These are phyloP conservation scores for Rhinoptilus africanus DNA, from an alignment of 2,113 vertebrate species.

Conservation along the genomic window DNA sequence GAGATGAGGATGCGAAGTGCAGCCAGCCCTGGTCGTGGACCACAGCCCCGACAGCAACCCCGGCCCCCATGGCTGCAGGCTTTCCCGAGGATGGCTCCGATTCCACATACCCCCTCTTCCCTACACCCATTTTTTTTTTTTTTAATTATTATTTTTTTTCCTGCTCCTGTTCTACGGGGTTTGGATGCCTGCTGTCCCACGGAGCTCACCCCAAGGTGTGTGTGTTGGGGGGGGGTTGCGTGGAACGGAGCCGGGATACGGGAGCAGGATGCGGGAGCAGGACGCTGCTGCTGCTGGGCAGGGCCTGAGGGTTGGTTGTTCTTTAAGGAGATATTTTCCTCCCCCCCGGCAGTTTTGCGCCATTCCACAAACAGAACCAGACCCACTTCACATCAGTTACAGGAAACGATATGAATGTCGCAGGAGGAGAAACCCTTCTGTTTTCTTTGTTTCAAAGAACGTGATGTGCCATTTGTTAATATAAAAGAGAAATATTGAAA, in stretches of 20 bases:
- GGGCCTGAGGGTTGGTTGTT: slow-evolving; percentile 65
- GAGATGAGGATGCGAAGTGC: neutral
- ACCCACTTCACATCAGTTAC: slow-evolving; percentile 79
- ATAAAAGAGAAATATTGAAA: slow-evolving; percentile 99
- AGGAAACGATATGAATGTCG: slow-evolving; percentile 92
- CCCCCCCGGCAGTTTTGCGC: slow-evolving; percentile 48
- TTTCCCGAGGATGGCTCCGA: neutral
- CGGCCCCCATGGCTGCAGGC: neutral
- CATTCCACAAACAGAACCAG: slow-evolving; percentile 70
- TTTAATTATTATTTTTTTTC: accelerated
- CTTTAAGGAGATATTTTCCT: slow-evolving; percentile 67
- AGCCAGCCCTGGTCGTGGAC: neutral
- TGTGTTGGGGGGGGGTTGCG: too few species aligned
- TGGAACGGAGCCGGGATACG: neutral
- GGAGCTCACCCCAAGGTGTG: accelerated
- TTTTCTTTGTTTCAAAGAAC: slow-evolving; percentile 98
- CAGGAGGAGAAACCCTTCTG: slow-evolving; percentile 90
- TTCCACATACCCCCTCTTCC: neutral
- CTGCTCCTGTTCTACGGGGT: neutral
- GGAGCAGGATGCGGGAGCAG: neutral
- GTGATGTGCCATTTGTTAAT: slow-evolving; percentile 99
- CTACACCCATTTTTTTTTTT: neutral
- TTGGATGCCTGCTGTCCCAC: neutral
- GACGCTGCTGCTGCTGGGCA: slow-evolving; percentile 12
- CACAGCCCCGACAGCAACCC: neutral